Base-by-base conservation (phyloP, 2,888 invertebrate species). In the Agonopterix heracliana region DNA sequence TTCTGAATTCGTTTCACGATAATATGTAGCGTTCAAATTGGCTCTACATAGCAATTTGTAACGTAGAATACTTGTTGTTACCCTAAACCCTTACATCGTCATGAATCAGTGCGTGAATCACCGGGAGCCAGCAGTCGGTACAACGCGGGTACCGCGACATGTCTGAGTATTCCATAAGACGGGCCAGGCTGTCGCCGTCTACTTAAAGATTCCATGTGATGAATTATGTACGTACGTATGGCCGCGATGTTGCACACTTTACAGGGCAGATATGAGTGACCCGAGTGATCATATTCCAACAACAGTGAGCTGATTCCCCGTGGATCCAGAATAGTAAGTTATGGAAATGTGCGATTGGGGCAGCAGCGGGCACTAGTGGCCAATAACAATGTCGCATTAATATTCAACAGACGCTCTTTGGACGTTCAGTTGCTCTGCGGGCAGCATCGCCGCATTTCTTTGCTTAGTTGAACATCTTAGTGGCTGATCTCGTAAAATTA, bases 301-400 rank as follows among this genome's bases (percentile, higher is more conserved):
- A 61, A 74, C 74, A 78, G 78, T 68, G 80, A 78, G 78, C 76
- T 78, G 83, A 83, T 81, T 82, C 84, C 81, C 84, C 78, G 75
- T 77, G 84, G 84, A 84, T 84, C 75, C 80, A 76, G 87, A 83
- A 88, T 88, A 88, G 85, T 88, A 88, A 88, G 84, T 87, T 88
- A 88, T 87, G 87, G 85, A 82, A 88, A 88, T 87, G 81, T 74
- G 81, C 85, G 86, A 82, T 84, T 85, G 85, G 86, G 87, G 84
- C 83, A 85, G 81, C 79, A 78, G 76, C 84, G 83, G 85, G 77
- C 81, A 80, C 83, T 83, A 81, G 82, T 78, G 81, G 79, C 85
- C 87, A 86, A 86, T 86, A 87, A 88, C 87, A 87, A 87, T 86
- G 86, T 84, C 79, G 78, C 83, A 88, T 87, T 87, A 87, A 87